Evolutionary conservation across 2,888 invertebrate genomes (phyloP), one percentile per base, ranked within the genome.

Genomic region (Odontomyia ornata): DNA sequence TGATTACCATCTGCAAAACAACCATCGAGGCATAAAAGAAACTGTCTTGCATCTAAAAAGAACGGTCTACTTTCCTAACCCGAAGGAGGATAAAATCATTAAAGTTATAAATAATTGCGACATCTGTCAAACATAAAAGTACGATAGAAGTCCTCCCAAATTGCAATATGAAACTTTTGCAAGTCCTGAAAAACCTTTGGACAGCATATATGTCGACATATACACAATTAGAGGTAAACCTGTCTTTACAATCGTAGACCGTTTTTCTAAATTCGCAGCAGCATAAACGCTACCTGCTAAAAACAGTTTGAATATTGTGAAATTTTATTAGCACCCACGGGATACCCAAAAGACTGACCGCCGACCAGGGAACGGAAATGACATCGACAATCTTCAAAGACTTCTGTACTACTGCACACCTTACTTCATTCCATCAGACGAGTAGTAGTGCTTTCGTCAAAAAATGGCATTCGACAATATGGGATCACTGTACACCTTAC

Each of bases 21-120:
- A 80, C 52, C 80, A 80, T 27, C 71, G 79, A 25, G 80, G 78
- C 46, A 80, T 79, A 13, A 79, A 75, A 9, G 79, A 80, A 78
- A 80, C 79, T 13, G 77, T 60, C 80, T 76, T 15, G 65, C 80
- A 80, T 62, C 77, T 80, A 1, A 80, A 76, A 57, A 71, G 78
- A 76, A 30, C 73, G 25, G 79, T 72, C 56, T 81, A 77, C 67
- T 81, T 81, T 60, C 80, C 79, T 1, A 46, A 76, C 30, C 77
- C 80, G 79, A 80, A 80, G 64, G n/a, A n/a, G n/a, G 71, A 47
- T 15, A 80, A 79, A 76, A 80, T 80, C 27, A 79, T 75, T 30
- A 77, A 80, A 79, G 79, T 75, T 1, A 77, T 80, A 25, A 80
- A 81, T 65, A 75, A 79, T 56, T 36, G 36, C 9, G 36, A 77